Percentiles rank a stretch among this genome's conserved stretches.
phyloP scores from a whole-genome alignment of 1,140 invertebrate species.

The Sinella curviseta region DNA sequence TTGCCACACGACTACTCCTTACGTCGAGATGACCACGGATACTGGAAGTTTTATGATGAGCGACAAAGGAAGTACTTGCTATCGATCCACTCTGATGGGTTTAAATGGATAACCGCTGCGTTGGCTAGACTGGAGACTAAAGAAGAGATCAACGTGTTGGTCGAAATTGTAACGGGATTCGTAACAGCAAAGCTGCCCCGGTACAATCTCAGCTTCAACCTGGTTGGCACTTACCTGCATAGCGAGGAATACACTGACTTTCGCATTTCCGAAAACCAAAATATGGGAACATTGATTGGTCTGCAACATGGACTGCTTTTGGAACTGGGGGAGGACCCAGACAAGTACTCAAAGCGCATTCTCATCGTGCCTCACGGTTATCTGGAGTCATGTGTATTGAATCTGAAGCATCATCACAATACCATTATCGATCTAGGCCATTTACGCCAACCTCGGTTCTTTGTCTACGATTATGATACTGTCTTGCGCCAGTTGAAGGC shows the following conservation, averaged over 20 bases:
- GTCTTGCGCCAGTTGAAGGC: conserved; percentile 3
- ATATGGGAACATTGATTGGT: neutral
- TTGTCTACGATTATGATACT: conserved; percentile 8
- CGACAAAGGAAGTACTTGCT: neutral
- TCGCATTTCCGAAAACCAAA: neutral
- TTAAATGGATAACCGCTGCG: neutral
- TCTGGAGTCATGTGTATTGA: neutral
- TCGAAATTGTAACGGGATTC: neutral
- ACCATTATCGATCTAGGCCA: neutral
- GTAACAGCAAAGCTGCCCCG: neutral
- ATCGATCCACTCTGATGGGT: neutral
- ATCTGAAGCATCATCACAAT: neutral
- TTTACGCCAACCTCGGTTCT: neutral
- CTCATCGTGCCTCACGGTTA: neutral
- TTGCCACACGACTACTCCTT: neutral
- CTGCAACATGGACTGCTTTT: neutral
- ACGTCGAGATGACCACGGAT: neutral
- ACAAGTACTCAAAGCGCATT: neutral
- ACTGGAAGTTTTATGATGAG: neutral
- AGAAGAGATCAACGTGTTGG: neutral
- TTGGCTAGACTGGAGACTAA: neutral
- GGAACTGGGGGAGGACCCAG: neutral
- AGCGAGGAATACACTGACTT: neutral
- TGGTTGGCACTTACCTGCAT: neutral
- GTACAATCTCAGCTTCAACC: neutral